Evolutionary conservation across 2,113 vertebrate species (phyloP).

Genomic region (Nestor notabilis): DNA sequence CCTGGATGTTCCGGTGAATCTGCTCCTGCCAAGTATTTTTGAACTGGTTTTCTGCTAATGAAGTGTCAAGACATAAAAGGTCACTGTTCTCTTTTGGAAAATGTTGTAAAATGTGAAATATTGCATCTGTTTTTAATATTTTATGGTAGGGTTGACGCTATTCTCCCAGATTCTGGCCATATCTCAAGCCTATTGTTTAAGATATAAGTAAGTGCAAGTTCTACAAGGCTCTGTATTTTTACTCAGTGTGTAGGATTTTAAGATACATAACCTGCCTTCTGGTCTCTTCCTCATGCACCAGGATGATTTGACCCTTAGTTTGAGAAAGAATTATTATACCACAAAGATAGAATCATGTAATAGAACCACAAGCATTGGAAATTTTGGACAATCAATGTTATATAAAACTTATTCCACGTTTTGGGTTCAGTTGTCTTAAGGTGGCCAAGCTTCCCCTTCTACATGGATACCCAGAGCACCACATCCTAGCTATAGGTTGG

Average conservation of each 20-base stretch:
- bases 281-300: background rate
- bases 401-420: background rate
- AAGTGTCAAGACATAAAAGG: background rate
- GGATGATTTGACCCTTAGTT: background rate
- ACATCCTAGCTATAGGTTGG: background rate
- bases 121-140: slow-evolving; percentile 19
- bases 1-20: background rate
- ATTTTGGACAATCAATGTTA: background rate
- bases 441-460: background rate
- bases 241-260: background rate
- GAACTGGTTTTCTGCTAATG: background rate
- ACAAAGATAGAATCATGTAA: background rate
- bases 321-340: background rate
- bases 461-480: background rate
- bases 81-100: background rate
- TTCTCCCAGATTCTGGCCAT: background rate
- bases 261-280: background rate
- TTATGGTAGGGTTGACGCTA: background rate
- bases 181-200: background rate
- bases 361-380: background rate
- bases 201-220: background rate
- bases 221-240: background rate
- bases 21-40: background rate
- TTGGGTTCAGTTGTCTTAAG: background rate
- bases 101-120: background rate